Evolutionary conservation across 2,797 vertebrate species (phyloP), one percentile per base, ranked within the genome.

Genomic region (Tolypeutes matacus): DNA sequence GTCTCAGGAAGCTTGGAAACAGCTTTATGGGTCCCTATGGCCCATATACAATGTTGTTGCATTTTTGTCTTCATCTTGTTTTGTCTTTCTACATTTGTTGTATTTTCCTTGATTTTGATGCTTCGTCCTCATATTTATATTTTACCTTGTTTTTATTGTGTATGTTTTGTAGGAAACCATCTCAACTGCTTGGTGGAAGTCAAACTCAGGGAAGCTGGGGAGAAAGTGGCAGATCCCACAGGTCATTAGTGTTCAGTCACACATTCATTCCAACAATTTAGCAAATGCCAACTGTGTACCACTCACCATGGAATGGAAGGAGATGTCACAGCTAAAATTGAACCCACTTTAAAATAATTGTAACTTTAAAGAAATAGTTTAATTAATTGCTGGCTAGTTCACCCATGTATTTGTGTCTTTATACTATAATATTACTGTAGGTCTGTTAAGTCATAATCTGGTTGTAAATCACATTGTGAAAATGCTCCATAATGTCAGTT

Each of bases 1-100:
- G 20, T 58, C 31, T 80, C 7, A 18, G 58, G 46, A 73, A 25
- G 46, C 72, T 84, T 81, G 21, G 65, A 67, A 69, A 67, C 20
- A 78, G 31, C 0, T 25, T 20, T 65, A 60, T 6, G n/a, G 62
- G n/a, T 17, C 25, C 18, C 76, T 58, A 39, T 20, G 25, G 56
- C 14, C 29, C 23, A 0, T 34, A 42, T 5, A 65, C 21, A 65
- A 20, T 14, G 0, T 13, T 34, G 75, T 88, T 60, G 29, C 67
- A 9, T 69, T 96, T 69, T 93, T 36, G 15, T 80, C 53, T 85
- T 94, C 2, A 21, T 25, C 8, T 78, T n/a, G 9, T 73, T 95
- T 91, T 88, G 46, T 87, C 46, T 91, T 85, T 87, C 17, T 39
- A 23, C 12, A 78, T 92, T 34, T 27, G 39, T 80, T 39, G 25